Evolutionary conservation across 2,888 invertebrate species (phyloP), one percentile per base, ranked within the genome.

Genomic region (Bhutanitis thaidina): DNA sequence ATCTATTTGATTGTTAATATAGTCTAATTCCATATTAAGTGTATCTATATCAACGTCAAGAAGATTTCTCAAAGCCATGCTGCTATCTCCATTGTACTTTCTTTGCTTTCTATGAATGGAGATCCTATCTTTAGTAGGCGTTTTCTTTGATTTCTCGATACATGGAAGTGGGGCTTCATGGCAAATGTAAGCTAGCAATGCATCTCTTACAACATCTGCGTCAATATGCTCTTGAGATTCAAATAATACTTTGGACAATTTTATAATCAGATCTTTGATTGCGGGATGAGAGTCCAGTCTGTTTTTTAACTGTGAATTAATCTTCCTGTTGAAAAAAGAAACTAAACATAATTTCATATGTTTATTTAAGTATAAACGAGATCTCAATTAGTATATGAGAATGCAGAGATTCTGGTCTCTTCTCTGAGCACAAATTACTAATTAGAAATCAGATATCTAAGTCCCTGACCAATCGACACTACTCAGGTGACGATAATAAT

Each of bases 131-230:
- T 45, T 36, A 20, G 30, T 36, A 16, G 34, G 37, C 53, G 53
- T 43, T 51, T 65, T 64, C 51, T 73, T 77, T 0, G 61, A 56
- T 53, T 81, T 83, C 14, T 90, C 87, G 1, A 91, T 88, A 71
- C 97, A 97, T 0, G 97, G 97, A 37, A 97, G 74, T 0, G 93
- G 91, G 0, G 94, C 93, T 45, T 94, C 93, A 68, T 98, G 98
- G 67, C 98, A 98, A 52, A 95, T 92, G 68, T 96, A 95, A 0
- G 95, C 94, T 36, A 97, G 81, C 7, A 97, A 80, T 0, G 96
- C 95, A 75, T 98, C 98, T 55, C 94, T 91, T 0, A 96, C 90
- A 0, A 93, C 91, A 52, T 93, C 92, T 0, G 96, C 94, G 74
- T 95, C 94, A 0, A 90, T 91, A 1, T 90, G 91, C 64, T 93